Evolutionary conservation across 1,140 invertebrate genomes (phyloP).

Genomic region (Procambarus clarkii): DNA sequence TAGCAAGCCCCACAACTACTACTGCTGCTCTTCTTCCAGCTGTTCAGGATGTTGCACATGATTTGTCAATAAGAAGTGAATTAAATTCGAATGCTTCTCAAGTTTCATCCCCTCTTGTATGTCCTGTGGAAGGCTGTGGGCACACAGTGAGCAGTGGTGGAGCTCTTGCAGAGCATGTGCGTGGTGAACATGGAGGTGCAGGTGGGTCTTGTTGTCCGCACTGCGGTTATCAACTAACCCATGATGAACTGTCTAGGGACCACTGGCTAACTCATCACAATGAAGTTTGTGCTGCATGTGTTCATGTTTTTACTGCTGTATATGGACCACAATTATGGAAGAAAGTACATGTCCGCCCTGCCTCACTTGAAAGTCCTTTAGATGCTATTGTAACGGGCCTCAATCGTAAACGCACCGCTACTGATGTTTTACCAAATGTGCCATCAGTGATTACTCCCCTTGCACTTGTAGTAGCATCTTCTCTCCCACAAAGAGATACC

Average conservation of each 20-base stretch:
- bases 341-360: conserved; percentile 59
- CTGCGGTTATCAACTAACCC: conserved; percentile 74
- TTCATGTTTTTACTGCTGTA: conserved; percentile 73
- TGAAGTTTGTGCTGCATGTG: conserved; percentile 74
- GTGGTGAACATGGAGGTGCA: conserved; percentile 73
- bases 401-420: conserved; percentile 58
- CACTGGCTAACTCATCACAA: conserved; percentile 75
- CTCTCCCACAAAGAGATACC: conserved; percentile 34
- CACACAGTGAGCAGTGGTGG: conserved; percentile 74
- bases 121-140: conserved; percentile 74
- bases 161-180: conserved; percentile 73
- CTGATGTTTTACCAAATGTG: conserved; percentile 21
- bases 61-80: conserved; percentile 48
- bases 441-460: conserved; percentile 5
- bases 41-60: conserved; percentile 78
- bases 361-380: conserved; percentile 54
- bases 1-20: conserved; percentile 74
- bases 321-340: conserved; percentile 73
- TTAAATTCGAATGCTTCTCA: conserved; percentile 73
- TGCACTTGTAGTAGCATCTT: conserved; percentile 30
- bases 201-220: conserved; percentile 75
- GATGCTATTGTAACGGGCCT: conserved; percentile 63
- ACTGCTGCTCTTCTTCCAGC: conserved; percentile 75
- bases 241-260: conserved; percentile 71
- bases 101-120: conserved; percentile 75